Conservation (phyloP, 2,888 invertebrate species). For the Alviniconcha strummeri region DNA sequence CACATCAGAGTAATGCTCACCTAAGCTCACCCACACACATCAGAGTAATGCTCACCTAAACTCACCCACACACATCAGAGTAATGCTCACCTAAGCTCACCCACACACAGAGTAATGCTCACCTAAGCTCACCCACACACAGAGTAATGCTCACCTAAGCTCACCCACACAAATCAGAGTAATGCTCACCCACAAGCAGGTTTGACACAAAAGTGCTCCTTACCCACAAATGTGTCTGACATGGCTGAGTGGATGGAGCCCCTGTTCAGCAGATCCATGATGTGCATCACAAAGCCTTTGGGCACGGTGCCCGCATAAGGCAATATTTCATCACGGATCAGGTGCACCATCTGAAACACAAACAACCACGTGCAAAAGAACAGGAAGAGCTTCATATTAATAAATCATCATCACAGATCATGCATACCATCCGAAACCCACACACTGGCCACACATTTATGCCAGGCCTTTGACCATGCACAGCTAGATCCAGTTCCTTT, state of each 20-base stretch:
- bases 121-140: no score
- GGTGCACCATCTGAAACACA: constrained; percentile 80
- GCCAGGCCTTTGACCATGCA: neutral
- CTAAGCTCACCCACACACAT: no score
- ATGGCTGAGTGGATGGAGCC: constrained; percentile 82
- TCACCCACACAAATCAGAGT: no score
- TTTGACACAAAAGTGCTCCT: constrained; percentile 19
- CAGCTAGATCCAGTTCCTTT: no score
- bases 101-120: no score
- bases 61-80: no score
- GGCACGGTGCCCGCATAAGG: constrained; percentile 87
- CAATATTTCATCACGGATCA: constrained; percentile 86
- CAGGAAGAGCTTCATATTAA: neutral
- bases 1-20: no score
- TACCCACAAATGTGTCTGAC: constrained; percentile 69
- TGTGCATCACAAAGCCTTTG: constrained; percentile 86
- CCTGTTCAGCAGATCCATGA: constrained; percentile 88
- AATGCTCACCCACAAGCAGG: no score
- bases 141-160: no score
- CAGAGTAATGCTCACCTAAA: no score
- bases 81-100: no score
- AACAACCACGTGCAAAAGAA: neutral
- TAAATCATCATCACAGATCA: no score
- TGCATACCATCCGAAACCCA: neutral
- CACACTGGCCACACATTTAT: neutral